These are phyloP conservation scores for Festucalex cinctus DNA, from an alignment of 2,113 vertebrate species.

Conservation along the genomic window DNA sequence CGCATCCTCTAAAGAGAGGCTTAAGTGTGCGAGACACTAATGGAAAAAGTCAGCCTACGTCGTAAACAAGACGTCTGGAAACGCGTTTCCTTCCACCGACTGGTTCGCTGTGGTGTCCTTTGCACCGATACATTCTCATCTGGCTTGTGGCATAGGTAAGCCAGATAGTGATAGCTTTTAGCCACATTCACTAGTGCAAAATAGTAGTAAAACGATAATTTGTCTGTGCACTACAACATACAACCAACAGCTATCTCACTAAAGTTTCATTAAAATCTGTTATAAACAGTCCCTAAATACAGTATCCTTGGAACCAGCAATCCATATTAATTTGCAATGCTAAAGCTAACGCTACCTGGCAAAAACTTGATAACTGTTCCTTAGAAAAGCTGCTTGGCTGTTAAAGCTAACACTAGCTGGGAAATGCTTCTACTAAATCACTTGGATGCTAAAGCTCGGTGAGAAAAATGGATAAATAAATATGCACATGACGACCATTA, in stretches of 20 bases:
- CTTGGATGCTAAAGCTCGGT: too few species aligned
- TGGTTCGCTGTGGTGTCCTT: neutral
- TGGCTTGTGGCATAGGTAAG: neutral
- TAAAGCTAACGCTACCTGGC: neutral
- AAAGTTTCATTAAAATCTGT: neutral
- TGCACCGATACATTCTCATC: neutral
- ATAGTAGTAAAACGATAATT: neutral
- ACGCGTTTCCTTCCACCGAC: neutral
- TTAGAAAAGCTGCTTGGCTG: too few species aligned
- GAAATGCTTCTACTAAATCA: too few species aligned
- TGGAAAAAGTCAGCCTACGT: slow-evolving; percentile 14
- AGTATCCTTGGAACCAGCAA: neutral
- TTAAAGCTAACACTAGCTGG: too few species aligned
- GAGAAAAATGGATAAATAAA: too few species aligned
- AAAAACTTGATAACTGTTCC: too few species aligned
- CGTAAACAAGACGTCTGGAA: slow-evolving; percentile 4
- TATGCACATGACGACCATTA: too few species aligned
- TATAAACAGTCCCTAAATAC: neutral
- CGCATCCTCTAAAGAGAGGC: slow-evolving; percentile 41
- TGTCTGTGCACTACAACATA: neutral
- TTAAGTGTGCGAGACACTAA: slow-evolving; percentile 30
- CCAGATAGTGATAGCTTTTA: neutral
- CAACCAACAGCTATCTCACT: neutral
- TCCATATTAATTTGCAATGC: neutral
- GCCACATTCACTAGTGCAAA: neutral